Evolutionary conservation across 2,888 invertebrate species (phyloP), one percentile per base, ranked within the genome.

Genomic region (Agrochola lychnidis): DNA sequence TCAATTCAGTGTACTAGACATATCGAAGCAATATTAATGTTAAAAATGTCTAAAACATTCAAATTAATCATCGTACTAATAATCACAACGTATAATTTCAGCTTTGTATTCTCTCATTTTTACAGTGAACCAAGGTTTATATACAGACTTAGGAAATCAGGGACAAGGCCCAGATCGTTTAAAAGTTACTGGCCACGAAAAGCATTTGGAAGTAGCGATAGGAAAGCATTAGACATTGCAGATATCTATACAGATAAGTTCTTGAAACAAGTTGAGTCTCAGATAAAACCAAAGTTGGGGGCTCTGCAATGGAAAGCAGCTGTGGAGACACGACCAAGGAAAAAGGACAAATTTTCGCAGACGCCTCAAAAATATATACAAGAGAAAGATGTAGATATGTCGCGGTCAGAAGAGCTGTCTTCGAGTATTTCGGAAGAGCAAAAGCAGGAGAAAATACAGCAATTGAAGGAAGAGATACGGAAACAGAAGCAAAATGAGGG

Each of bases 21-120:
- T 61, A 12, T 16, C 40, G 7, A 30, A 25, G 56, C 7, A 48
- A 25, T 2, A 42, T n/a, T n/a, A 14, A 72, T 70, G 62, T 59
- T 12, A 25, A 76, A 59, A 59, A 82, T 83, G 85, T 22, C 53
- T 36, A 76, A n/a, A 36, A 14, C 25, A 22, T 42, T 59, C 36
- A 56, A 68, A 79, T 53, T 81, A 10, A 10, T 61, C 25, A 40
- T 63, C 22, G 4, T 70, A 6, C 9, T 75, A 22, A 19, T 72
- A 63, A 42, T 73, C 3, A 59, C 57, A 42, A 40, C 42, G 7
- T 73, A 25, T 6, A 22, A 81, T 62, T 75, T 51, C n/a, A 72
- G n/a, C 7, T 62, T 56, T 53, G 25, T 56, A 25, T 30, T 63
- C 30, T 42, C 70, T 12, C 30, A 40, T 10, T 25, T 12, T 22